These are phyloP conservation scores for Mirza zaza DNA, from an alignment of 2,113 vertebrate species.

Conservation along the genomic window DNA sequence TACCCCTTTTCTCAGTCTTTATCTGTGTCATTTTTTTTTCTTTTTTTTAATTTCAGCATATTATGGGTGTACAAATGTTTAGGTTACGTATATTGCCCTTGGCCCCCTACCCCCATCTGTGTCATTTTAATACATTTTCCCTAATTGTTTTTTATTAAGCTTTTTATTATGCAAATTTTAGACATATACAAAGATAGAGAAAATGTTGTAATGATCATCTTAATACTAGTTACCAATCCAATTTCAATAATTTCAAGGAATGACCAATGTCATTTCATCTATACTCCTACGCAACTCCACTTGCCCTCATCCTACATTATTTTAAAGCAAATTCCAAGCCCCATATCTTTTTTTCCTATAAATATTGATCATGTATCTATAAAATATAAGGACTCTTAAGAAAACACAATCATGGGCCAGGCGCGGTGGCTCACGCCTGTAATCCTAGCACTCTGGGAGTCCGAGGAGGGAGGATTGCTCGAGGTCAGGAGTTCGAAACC, in stretches of 20 bases:
- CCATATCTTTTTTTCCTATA: background rate
- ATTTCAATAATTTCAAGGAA: background rate
- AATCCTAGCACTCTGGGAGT: too few species aligned
- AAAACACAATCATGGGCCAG: background rate
- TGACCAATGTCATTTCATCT: background rate
- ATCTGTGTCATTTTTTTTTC: background rate
- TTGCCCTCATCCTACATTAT: background rate
- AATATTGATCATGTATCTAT: background rate
- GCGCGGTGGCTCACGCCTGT: too few species aligned
- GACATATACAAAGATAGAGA: background rate
- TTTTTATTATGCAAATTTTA: background rate
- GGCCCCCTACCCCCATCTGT: background rate
- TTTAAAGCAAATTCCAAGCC: background rate
- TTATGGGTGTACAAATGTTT: too few species aligned
- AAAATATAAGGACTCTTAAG: background rate
- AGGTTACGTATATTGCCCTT: too few species aligned
- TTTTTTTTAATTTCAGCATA: too few species aligned
- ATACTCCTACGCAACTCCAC: background rate
- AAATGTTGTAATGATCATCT: background rate
- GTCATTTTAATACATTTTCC: background rate
- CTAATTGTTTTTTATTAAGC: background rate
- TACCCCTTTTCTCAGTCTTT: background rate
- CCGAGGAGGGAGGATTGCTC: too few species aligned
- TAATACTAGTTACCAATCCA: background rate
- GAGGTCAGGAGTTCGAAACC: too few species aligned